A percentile compares a stretch with the other conserved stretches of the same genome.
Conservation (phyloP, 2,113 vertebrate species). For the Erythrocercus mccallii region DNA sequence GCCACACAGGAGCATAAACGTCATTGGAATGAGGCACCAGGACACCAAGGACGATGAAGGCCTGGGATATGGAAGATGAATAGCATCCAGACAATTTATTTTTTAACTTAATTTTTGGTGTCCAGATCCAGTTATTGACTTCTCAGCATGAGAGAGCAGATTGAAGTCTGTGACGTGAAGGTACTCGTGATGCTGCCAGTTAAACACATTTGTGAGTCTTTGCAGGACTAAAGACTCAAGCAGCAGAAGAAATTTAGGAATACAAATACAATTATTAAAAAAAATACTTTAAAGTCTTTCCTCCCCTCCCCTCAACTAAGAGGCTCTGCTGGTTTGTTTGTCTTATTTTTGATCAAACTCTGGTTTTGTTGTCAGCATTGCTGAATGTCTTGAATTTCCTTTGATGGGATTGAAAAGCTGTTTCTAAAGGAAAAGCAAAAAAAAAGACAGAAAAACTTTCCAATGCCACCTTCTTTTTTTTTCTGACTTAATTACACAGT, state of each 20-base stretch:
- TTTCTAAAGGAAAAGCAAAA: not conserved
- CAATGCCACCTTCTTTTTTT: not conserved
- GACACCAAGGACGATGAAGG: not conserved
- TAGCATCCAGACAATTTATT: not conserved
- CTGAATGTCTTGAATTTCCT: not conserved
- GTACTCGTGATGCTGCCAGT: rapidly evolving
- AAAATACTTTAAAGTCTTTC: not conserved
- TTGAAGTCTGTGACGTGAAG: not conserved
- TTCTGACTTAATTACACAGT: not conserved
- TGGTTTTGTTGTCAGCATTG: not conserved
- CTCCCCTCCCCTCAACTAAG: rapidly evolving
- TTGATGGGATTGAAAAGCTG: not conserved
- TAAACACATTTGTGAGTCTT: not conserved
- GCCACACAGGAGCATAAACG: not conserved
- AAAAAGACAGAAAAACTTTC: not conserved
- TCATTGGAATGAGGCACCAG: not conserved
- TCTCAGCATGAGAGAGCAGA: not conserved
- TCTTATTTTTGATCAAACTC: not conserved
- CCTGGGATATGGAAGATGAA: not conserved
- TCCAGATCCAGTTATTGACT: not conserved
- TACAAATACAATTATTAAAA: not conserved
- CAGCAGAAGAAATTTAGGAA: not conserved
- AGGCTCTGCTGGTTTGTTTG: not conserved
- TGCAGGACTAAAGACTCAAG: not conserved
- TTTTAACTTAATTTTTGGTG: not conserved